These are phyloP conservation scores for Oeneis ivallda DNA, from an alignment of 2,888 invertebrate species.

Conservation along the genomic window DNA sequence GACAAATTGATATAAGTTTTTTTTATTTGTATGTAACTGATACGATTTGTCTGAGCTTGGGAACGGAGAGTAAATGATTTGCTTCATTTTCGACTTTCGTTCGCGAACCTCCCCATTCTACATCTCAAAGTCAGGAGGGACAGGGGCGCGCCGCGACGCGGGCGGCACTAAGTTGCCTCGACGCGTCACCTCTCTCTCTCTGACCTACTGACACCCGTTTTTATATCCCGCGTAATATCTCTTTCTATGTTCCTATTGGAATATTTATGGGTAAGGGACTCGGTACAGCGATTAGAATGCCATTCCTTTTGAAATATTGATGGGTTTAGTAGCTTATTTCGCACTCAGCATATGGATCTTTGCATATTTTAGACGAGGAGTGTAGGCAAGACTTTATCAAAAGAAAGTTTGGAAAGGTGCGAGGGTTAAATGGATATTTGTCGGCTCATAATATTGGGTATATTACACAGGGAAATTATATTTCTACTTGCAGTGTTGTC, in stretches of 20 bases:
- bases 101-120: slow-evolving; percentile 25
- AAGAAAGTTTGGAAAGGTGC: slow-evolving; percentile 54
- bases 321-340: slow-evolving; percentile 60
- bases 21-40: not conserved
- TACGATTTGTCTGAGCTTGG: not conserved
- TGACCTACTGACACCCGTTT: slow-evolving; percentile 67
- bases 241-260: slow-evolving; percentile 65
- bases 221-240: slow-evolving; percentile 54
- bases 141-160: slow-evolving; percentile 49
- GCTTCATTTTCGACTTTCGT: not conserved
- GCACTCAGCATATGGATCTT: slow-evolving; percentile 58
- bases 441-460: slow-evolving; percentile 4
- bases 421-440: slow-evolving; percentile 36
- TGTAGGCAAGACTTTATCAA: slow-evolving; percentile 46
- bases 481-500: not conserved
- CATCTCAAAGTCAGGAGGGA: slow-evolving; percentile 51
- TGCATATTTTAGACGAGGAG: slow-evolving; percentile 65
- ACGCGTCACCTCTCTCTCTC: slow-evolving; percentile 51
- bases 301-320: slow-evolving; percentile 66
- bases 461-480: not conserved
- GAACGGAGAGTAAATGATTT: not conserved
- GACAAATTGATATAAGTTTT: no score
- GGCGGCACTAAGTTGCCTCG: slow-evolving; percentile 60
- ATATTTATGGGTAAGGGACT: slow-evolving; percentile 71
- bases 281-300: slow-evolving; percentile 68